Conservation (phyloP, 2,888 invertebrate species). For the Eumacrocentrus americanus region DNA sequence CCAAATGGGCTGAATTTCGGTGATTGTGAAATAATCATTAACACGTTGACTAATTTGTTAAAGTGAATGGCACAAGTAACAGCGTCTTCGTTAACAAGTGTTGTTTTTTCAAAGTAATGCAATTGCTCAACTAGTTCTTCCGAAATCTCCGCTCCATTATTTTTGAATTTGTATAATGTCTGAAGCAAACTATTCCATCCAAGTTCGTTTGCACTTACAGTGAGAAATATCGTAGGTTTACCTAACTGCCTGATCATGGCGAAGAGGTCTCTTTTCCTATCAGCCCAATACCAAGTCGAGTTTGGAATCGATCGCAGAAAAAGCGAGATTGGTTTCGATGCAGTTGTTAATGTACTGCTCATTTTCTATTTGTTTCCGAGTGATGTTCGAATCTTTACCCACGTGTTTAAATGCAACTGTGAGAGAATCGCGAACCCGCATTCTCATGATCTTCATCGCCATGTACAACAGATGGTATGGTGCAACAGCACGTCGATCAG, state of each 20-base stretch:
- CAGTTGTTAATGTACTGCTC: background rate
- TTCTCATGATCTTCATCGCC: constrained; percentile 56
- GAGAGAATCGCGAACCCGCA: constrained; percentile 1
- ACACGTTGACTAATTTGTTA: constrained; percentile 50
- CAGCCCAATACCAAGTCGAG: constrained; percentile 18
- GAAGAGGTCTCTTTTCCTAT: constrained; percentile 55
- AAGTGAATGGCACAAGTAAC: constrained; percentile 51
- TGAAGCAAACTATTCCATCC: constrained; percentile 50
- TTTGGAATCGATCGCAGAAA: too few species aligned
- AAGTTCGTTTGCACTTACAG: constrained; percentile 59
- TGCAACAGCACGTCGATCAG: constrained; percentile 54
- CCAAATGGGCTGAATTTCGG: constrained; percentile 48
- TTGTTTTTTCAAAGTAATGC: constrained; percentile 31
- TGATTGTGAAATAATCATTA: constrained; percentile 47
- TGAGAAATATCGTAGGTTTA: constrained; percentile 54
- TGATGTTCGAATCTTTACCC: background rate
- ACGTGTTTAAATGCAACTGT: background rate
- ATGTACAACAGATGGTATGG: constrained; percentile 50
- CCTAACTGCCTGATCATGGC: constrained; percentile 58
- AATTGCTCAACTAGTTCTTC: constrained; percentile 24
- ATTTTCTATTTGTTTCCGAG: background rate
- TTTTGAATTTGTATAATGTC: constrained; percentile 48
- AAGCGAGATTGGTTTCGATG: background rate
- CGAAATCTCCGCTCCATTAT: background rate
- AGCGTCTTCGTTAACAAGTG: constrained; percentile 39